phyloP scores from a whole-genome alignment of 1,140 invertebrate genomes.

The Aphelinus atriplicis region DNA sequence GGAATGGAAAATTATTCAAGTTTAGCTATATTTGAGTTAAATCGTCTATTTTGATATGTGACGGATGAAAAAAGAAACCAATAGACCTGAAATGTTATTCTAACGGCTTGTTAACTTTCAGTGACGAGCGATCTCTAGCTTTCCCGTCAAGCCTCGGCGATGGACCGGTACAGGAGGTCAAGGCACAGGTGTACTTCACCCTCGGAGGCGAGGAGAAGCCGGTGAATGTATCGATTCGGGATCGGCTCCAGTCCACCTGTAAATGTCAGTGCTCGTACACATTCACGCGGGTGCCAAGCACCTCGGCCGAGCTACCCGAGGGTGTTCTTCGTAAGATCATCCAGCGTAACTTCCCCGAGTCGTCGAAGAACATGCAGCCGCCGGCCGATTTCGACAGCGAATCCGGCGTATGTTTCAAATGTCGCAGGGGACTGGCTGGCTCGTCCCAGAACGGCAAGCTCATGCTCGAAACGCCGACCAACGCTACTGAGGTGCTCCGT shows the following conservation, averaged over 20 bases:
- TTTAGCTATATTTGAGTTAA: too few relatives aligned
- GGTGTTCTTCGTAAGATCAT: constrained; percentile 58
- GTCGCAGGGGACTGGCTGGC: constrained; percentile 43
- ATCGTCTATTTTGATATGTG: too few relatives aligned
- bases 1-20: too few relatives aligned
- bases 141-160: not conserved
- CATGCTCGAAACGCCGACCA: constrained; percentile 58
- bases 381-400: constrained; percentile 39
- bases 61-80: too few relatives aligned
- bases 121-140: not conserved
- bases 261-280: constrained; percentile 56
- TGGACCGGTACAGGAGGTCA: not conserved
- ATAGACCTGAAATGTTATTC: too few relatives aligned
- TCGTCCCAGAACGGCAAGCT: constrained; percentile 46
- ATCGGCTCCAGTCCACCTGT: constrained; percentile 37
- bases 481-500: constrained; percentile 58
- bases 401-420: constrained; percentile 50
- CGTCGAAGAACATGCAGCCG: constrained; percentile 56
- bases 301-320: constrained; percentile 57
- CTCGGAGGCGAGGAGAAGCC: constrained; percentile 79
- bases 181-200: constrained; percentile 74
- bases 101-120: not conserved
- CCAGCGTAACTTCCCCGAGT: constrained; percentile 60
- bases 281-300: constrained; percentile 56
- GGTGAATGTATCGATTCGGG: constrained; percentile 44